Percentiles rank a stretch among this genome's conserved stretches.
These are phyloP conservation scores for Pygocentrus nattereri DNA, from an alignment of 2,797 vertebrate species.

Conservation along the genomic window DNA sequence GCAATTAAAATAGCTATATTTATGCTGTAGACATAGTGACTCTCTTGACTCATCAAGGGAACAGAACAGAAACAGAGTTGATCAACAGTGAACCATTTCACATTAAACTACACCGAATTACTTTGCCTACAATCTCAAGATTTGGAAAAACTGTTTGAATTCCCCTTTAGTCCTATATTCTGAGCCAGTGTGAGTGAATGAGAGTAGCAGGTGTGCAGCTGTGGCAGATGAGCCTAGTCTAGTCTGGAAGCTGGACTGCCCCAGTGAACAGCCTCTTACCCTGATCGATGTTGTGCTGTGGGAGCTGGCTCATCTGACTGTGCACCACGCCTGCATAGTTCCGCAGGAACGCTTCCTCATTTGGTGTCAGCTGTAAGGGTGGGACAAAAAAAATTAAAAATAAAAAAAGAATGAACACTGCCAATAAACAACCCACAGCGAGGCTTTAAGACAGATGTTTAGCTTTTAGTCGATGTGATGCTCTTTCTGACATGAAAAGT, in stretches of 20 bases:
- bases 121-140: too few species aligned
- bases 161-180: not conserved
- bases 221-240: not conserved
- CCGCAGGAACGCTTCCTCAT: conserved; percentile 96
- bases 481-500: not conserved
- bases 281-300: conserved; percentile 98
- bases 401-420: not conserved
- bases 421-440: not conserved
- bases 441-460: not conserved
- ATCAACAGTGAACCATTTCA: too few species aligned
- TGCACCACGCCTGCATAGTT: conserved; percentile 95
- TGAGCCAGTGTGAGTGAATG: not conserved
- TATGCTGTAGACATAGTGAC: too few species aligned
- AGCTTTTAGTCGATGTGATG: not conserved
- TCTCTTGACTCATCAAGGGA: too few species aligned
- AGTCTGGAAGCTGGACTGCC: not conserved
- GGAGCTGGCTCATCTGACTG: conserved; percentile 98
- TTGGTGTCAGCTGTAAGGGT: conserved; percentile 88
- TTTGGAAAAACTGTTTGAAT: too few species aligned
- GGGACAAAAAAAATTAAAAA: not conserved
- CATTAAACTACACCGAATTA: too few species aligned
- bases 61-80: too few species aligned
- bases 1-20: too few species aligned
- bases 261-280: conserved; percentile 76
- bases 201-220: not conserved